Evolutionary conservation across 2,797 vertebrate species (phyloP).

Genomic region (Pempheris klunzingeri): DNA sequence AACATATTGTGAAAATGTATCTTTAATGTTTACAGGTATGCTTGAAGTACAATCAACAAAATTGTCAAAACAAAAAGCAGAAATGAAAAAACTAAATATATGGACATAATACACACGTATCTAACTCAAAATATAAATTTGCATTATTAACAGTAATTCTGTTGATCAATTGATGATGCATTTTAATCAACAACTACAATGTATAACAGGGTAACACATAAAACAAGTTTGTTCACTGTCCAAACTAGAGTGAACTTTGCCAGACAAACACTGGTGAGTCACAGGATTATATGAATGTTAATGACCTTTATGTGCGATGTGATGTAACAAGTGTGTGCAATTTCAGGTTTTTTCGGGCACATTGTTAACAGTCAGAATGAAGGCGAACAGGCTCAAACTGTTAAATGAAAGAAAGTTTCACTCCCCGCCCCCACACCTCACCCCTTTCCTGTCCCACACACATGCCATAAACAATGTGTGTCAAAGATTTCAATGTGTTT

Average conservation of each 20-base stretch:
- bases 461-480: too few species aligned
- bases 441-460: too few species aligned
- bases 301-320: conserved; percentile 38
- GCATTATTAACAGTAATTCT: conserved; percentile 33
- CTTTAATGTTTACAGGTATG: conserved; percentile 51
- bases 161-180: not conserved
- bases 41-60: conserved; percentile 40
- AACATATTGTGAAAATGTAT: conserved; percentile 15
- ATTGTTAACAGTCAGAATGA: not conserved
- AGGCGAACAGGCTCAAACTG: not conserved
- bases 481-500: too few species aligned
- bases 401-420: not conserved
- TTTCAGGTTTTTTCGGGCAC: too few species aligned
- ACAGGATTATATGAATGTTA: not conserved
- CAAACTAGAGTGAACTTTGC: conserved; percentile 8
- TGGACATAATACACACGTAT: conserved; percentile 18
- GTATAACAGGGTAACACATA: conserved; percentile 19
- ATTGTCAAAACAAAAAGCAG: conserved; percentile 16
- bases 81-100: conserved; percentile 16
- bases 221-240: not conserved
- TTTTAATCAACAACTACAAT: conserved; percentile 7
- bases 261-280: conserved; percentile 17
- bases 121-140: conserved; percentile 7
- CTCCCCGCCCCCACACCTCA: too few species aligned
- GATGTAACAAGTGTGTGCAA: too few species aligned